Evolutionary conservation across 1,140 invertebrate genomes (phyloP), one percentile per base, ranked within the genome.

Genomic region (Parapsyche elsis): DNA sequence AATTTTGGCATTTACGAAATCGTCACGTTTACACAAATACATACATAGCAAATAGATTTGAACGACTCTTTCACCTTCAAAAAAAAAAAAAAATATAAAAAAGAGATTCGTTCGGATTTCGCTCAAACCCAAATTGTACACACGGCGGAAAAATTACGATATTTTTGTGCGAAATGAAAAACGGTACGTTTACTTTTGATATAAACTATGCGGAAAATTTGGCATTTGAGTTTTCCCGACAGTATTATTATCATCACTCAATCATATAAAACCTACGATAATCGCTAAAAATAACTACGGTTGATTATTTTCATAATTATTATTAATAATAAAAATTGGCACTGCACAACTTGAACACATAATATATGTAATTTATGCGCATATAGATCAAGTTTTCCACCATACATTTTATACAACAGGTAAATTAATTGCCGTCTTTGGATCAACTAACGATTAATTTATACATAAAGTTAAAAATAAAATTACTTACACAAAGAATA

Each of bases 321-420:
- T 61, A 67, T 77, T 67, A 67, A 67, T 61, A 61, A 19, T 61
- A 19, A 53, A 71, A 71, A 79, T 79, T 79, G 78, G 78, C 78
- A 79, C 78, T 79, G 78, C 73, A 79, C 78, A 79, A 71, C 19
- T 71, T 79, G 78, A 79, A 73, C 78, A 79, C 78, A 79, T 61
- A n/a, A n/a, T n/a, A 79, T 71, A 21, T 61, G 30, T 24, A 44
- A 38, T 23, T 73, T 61, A 79, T 78, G 23, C 64, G 64, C 45
- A 64, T 24, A 76, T 23, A 38, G 23, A 67, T 67, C 24, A 67
- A 26, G 64, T 67, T 67, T 64, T 67, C 24, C 64, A 67, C 24
- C 64, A 67, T 30, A 23, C 59, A 61, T 19, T 21, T 30, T 67
- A 9, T 49, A 57, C 16, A 21, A 57, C 30, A 74, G 71, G n/a